Evolutionary conservation across 2,113 vertebrate species (phyloP).

Genomic region (Noctilio leporinus): DNA sequence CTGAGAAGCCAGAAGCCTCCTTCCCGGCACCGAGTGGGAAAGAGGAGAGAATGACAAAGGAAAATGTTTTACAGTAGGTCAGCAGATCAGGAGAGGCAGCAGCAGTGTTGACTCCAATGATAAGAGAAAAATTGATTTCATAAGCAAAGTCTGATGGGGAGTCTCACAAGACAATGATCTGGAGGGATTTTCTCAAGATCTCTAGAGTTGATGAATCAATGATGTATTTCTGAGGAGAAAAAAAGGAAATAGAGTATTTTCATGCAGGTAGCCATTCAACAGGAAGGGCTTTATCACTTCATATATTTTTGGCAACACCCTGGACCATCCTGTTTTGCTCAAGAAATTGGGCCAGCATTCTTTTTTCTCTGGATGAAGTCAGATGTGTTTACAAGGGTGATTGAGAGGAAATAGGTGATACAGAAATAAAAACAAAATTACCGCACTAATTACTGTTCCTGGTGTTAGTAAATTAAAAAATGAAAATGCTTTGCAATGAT

Average conservation of each 20-base stretch:
- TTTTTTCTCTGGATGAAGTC: not conserved
- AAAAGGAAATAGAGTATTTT: not conserved
- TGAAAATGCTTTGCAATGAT: not conserved
- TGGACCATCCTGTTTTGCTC: not conserved
- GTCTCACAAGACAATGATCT: not conserved
- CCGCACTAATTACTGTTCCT: not conserved
- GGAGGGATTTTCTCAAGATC: not conserved
- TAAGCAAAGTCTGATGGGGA: not conserved
- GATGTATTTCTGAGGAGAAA: not conserved
- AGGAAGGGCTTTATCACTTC: not conserved
- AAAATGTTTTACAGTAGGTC: not conserved
- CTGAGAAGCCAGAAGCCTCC: not conserved
- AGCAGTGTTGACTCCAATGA: rapidly evolving
- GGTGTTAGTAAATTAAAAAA: not conserved
- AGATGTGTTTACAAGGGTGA: not conserved
- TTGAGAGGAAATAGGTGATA: not conserved
- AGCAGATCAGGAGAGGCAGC: not conserved
- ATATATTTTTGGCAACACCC: not conserved
- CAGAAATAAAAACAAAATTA: not conserved
- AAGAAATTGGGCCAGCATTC: not conserved
- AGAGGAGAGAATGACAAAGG: not conserved
- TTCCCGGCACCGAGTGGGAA: not conserved
- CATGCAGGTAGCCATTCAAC: not conserved
- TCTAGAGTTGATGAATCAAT: not conserved
- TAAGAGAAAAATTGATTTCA: not conserved